A percentile compares a stretch with the other conserved stretches of the same genome.
phyloP scores from a whole-genome alignment of 2,888 invertebrate genomes.

The Gnatocerus cornutus region DNA sequence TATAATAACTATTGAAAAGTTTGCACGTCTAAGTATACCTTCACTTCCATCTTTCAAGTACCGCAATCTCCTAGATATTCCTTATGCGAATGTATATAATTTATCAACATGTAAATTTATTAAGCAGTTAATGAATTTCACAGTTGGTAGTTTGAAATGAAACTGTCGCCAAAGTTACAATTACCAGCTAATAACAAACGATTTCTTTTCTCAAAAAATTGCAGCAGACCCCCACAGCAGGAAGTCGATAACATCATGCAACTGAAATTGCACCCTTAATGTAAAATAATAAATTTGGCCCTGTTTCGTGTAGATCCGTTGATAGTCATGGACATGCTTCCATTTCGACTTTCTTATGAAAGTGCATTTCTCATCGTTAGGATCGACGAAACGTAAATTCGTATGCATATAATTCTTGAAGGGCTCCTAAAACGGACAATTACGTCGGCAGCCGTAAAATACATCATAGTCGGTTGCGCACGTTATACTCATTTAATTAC shows the following conservation, averaged over 20 bases:
- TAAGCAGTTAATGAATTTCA: no score
- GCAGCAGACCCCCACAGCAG: constrained; percentile 15
- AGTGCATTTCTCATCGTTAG: constrained; percentile 48
- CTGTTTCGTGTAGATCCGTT: constrained; percentile 47
- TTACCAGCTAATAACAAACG: not conserved
- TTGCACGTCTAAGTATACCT: no score
- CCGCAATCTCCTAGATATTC: no score
- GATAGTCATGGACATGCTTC: constrained; percentile 51
- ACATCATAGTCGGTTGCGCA: constrained; percentile 46
- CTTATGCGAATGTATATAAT: no score
- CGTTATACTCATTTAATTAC: constrained; percentile 54
- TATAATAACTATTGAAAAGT: no score
- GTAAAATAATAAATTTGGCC: constrained; percentile 49
- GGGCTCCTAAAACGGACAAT: constrained; percentile 46
- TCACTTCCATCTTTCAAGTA: no score
- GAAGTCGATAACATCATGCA: constrained; percentile 51
- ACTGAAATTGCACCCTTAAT: constrained; percentile 54
- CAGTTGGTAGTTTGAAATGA: no score
- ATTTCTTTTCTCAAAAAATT: not conserved
- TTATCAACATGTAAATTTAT: no score
- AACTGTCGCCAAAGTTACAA: no score
- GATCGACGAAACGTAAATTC: constrained; percentile 37
- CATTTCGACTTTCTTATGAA: constrained; percentile 42
- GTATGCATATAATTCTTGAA: constrained; percentile 41
- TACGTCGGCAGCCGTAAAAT: constrained; percentile 45